Evolutionary conservation across 2,888 invertebrate genomes (phyloP), one percentile per base, ranked within the genome.

Genomic region (Ptycholaimellus sp.): DNA sequence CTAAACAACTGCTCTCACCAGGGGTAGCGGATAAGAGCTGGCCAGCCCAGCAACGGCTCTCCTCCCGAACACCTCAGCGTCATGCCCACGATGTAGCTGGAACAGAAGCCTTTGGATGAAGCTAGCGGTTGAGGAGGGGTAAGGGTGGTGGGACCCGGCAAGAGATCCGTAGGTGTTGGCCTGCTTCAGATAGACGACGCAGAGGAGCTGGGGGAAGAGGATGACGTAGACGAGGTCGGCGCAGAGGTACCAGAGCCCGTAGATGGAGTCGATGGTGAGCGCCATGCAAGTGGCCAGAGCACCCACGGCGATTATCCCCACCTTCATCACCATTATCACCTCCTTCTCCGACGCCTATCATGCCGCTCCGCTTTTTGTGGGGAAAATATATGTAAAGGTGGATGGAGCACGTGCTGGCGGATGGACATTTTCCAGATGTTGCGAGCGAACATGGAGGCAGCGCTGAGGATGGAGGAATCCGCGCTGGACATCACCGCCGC

Each of bases 401-500:
- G 35, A 27, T 14, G 9, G 32, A 66, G 63, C 52, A 74, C 73
- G 60, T 76, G 73, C 63, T 85, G 85, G 39, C 93, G 69, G 66
- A 96, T 83, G 58, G 93, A 82, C 60, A 85, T 70, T 66, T 80
- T 85, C 70, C 93, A 93, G 49, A 96, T 80, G 63, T 96, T 96
- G 59, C 90, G 72, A 43, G 93, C 90, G 59, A 96, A 96, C 93
- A 96, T 93, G 21, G 90, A 85, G 49, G 83, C 82, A 3, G 93
- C 93, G 18, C 90, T 87, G 17, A 96, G 70, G 35, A 96, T 83
- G 49, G 90, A 90, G 37, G 93, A 93, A 63, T 96, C 93, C 0
- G 93, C 93, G 1, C 90, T 90, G 27, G 90, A 90, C 93, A 96
- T 96, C 45, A 96, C 93, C 17, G 93, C 93, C 1, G 93, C 96